Conservation (phyloP, 1,140 invertebrate species). For the Atta cephalotes region DNA sequence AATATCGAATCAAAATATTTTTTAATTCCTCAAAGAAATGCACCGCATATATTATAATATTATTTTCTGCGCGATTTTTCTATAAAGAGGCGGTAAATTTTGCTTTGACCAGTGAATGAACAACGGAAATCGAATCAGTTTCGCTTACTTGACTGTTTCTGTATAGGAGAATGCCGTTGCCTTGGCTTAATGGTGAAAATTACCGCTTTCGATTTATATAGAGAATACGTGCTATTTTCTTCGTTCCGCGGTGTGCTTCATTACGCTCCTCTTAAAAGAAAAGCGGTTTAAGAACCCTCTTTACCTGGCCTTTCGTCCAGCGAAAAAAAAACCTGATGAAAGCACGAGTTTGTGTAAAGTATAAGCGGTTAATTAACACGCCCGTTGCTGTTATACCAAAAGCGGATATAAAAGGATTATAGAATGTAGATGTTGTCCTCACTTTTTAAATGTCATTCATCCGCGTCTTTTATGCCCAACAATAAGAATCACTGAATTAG, state of each 20-base stretch:
- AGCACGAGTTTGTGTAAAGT: slow-evolving; percentile 66
- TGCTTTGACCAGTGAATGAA: slow-evolving; percentile 19
- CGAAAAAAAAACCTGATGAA: slow-evolving; percentile 36
- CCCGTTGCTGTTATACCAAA: slow-evolving; percentile 60
- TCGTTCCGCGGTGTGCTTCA: slow-evolving; percentile 53
- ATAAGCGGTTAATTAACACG: slow-evolving; percentile 75
- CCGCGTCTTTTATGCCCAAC: slow-evolving; percentile 14
- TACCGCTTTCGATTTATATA: slow-evolving; percentile 65
- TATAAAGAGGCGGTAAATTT: slow-evolving; percentile 1
- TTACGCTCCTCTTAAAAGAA: slow-evolving; percentile 52
- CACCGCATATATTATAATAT: slow-evolving; percentile 30
- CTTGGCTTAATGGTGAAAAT: slow-evolving; percentile 54
- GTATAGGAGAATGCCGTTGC: slow-evolving; percentile 26
- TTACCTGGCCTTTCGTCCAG: slow-evolving; percentile 54
- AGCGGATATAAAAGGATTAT: slow-evolving; percentile 69
- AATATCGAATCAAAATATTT: slow-evolving; percentile 20
- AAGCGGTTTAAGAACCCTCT: slow-evolving; percentile 67
- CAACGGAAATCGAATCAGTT: slow-evolving; percentile 43
- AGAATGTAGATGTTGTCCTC: slow-evolving; percentile 63
- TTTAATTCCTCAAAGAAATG: slow-evolving; percentile 24
- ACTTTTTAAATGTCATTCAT: slow-evolving; percentile 30
- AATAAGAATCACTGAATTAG: slow-evolving; percentile 1
- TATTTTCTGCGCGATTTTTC: not conserved
- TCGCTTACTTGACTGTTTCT: slow-evolving; percentile 44
- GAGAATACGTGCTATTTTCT: slow-evolving; percentile 54